Evolutionary conservation across 2,888 invertebrate genomes (phyloP).

Genomic region (Dorcus hopei): DNA sequence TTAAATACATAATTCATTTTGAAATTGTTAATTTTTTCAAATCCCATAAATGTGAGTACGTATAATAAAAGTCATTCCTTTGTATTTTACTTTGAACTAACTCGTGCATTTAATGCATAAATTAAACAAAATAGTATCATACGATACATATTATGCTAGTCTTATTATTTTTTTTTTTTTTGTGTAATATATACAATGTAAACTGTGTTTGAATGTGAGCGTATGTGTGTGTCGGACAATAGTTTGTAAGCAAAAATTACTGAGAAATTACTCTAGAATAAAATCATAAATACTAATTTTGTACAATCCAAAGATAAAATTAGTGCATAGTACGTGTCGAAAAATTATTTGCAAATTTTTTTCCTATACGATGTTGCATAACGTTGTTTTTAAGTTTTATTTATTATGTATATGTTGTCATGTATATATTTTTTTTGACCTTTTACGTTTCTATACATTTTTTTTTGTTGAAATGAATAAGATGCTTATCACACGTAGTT

Average conservation of each 20-base stretch:
- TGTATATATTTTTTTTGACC: slow-evolving; percentile 25
- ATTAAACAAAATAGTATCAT: slow-evolving; percentile 18
- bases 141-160: slow-evolving; percentile 21
- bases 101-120: background rate
- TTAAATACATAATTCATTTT: background rate
- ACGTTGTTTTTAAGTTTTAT: slow-evolving; percentile 15
- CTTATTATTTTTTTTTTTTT: slow-evolving; percentile 24
- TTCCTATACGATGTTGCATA: slow-evolving; percentile 11
- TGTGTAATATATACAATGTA: slow-evolving; percentile 33
- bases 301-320: slow-evolving; percentile 49
- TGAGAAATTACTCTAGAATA: slow-evolving; percentile 28
- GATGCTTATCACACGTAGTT: too few relatives aligned
- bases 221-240: slow-evolving; percentile 35
- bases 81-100: too few relatives aligned
- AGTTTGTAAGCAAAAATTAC: slow-evolving; percentile 25
- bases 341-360: slow-evolving; percentile 19
- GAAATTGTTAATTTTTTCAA: too few relatives aligned
- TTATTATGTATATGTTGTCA: slow-evolving; percentile 25
- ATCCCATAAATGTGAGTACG: too few relatives aligned
- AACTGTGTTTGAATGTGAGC: slow-evolving; percentile 30
- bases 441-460: slow-evolving; percentile 11
- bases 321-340: slow-evolving; percentile 23
- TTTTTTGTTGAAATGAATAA: slow-evolving; percentile 1
- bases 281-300: slow-evolving; percentile 43
- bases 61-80: too few relatives aligned